Base-by-base conservation (phyloP, 2,797 vertebrate genomes). In the Acipenser ruthenus region DNA sequence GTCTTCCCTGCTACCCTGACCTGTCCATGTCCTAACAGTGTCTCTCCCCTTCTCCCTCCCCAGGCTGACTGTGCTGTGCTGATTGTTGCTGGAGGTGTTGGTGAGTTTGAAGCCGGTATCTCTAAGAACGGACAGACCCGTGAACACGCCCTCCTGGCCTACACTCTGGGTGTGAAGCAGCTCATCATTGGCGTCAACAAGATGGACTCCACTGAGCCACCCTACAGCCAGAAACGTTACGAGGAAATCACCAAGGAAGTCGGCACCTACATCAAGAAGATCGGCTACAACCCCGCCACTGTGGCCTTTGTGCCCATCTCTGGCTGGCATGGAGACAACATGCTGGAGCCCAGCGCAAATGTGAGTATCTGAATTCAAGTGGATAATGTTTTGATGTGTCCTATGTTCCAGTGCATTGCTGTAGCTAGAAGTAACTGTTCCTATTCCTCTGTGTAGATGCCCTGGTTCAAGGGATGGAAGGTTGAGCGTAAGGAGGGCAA, bases 311-410 rank as follows among this genome's bases (percentile, higher is more conserved):
- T 89, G 66, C 88, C 89, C 73, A 91, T 93, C 77, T 91, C 87
- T 1, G 90, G 91, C 0, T 90, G 89, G 89, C 87, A 92, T 6
- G 91, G 91, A 47, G 90, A 92, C 85, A 93, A 91, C 82, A 92
- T 92, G 90, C 73, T 91, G 80, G 89, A 92, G 69, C 4, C 77
- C 70, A 91, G 89, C 48, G 37, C 65, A 2, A 91, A 93, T 0
- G 83, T 83, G 63, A 78, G 76, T 60, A 6, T 66, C 53, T 23
- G 10, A 48, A 6, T 15, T 8, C 15, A 18, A 8, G 8, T 59
- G 1, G 15, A 6, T 48, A 13, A 49, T n/a, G 15, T 18, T 18
- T 49, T 15, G 9, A n/a, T 23, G 10, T 60, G 48, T 3, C 11
- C 10, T 10, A 56, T 10, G 6, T 10, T 37, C n/a, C 6, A 3